These are phyloP conservation scores for Paedocypris micromegethes DNA, from an alignment of 2,797 vertebrate species.

Conservation along the genomic window DNA sequence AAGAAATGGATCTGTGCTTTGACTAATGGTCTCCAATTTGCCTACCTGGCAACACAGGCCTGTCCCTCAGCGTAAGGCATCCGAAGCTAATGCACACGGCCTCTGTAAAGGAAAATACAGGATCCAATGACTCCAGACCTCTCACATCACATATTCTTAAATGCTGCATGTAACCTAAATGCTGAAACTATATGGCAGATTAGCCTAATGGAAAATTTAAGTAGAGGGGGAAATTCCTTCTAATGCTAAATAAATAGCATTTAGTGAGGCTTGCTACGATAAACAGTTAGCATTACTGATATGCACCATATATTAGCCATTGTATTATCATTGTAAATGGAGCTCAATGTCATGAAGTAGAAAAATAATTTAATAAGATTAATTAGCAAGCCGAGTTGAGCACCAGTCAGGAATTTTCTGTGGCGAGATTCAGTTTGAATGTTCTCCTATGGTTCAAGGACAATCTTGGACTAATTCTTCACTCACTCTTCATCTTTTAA, in stretches of 20 bases:
- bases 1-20: conserved; percentile 22
- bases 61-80: conserved; percentile 13
- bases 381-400: too few relatives aligned
- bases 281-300: neutral
- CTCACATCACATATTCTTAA: conserved; percentile 2
- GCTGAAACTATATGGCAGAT: conserved; percentile 15
- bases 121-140: conserved; percentile 24
- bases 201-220: conserved; percentile 19
- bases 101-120: conserved; percentile 22
- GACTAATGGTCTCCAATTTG: conserved; percentile 21
- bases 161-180: too few relatives aligned
- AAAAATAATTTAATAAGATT: too few relatives aligned
- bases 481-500: too few relatives aligned
- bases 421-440: too few relatives aligned
- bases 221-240: conserved; percentile 6
- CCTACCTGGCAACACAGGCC: conserved; percentile 24
- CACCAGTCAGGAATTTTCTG: too few relatives aligned
- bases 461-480: too few relatives aligned
- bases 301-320: neutral
- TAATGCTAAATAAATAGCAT: conserved; percentile 2
- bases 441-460: too few relatives aligned
- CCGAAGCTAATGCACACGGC: conserved; percentile 36
- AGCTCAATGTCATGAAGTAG: too few relatives aligned
- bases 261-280: conserved; percentile 2
- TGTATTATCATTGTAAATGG: too few relatives aligned